Base-by-base conservation (phyloP, 2,113 vertebrate genomes). In the Larimichthys polyactis region DNA sequence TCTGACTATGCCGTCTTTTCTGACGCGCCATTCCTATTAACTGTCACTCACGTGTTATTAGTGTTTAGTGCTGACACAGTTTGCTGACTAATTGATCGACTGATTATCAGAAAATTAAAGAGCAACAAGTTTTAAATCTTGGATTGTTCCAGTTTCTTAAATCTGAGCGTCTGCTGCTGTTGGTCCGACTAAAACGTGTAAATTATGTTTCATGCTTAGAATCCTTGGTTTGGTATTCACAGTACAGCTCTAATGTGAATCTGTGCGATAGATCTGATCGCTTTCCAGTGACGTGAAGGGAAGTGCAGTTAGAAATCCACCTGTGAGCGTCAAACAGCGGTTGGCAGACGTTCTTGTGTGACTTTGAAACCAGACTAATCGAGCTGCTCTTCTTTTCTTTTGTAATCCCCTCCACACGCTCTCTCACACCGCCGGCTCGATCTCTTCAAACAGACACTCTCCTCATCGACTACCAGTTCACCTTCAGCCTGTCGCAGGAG, bases 381-480 rank as follows among this genome's bases (percentile, higher is more conserved):
- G 15, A 78, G 59, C 46, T 65, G 1, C 29, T 78, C 8, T 46
- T 57, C 27, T 71, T 52, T 74, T 55, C 32, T 60, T 75, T 63
- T 81, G 24, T 63, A 72, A 78, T 81, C 55, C 40, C 68, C 67
- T 32, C 9, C 59, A 43, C 43, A 11, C 29, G 27, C 71, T 43
- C 57, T 16, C 64, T 54, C 32, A 10, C 57, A 5, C 70, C 51
- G 57, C n/a, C 7, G 29, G 66, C 75, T 29, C 16, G 1, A 57
- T 68, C 32, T 2, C 87, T n/a, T 62, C 74, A 96, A 96, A 97
- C 89, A 99, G 98, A 99, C 90, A 99, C 98, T 12, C 95, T 99
- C 29, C 96, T 99, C 80, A 99, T 99, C 68, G 98, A 99, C 94
- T 99, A 99, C 93, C 98, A 99, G 96, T 99, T 99, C 95, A 99